Base-by-base conservation (phyloP, 2,888 invertebrate species). In the Petrolisthes manimaculis region DNA sequence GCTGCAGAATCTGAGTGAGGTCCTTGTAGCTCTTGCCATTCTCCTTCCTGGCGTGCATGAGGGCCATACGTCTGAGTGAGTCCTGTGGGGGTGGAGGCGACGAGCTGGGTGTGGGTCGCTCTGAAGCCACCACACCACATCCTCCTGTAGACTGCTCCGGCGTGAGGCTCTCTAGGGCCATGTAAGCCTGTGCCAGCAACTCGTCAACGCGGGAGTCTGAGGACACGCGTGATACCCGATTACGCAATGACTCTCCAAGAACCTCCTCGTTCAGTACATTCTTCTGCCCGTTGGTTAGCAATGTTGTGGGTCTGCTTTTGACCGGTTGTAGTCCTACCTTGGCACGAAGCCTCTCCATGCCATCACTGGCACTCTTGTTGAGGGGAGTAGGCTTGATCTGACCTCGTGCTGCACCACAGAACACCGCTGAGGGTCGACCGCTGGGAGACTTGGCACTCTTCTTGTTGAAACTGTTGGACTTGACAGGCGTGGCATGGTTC, bases 291-390 rank as follows among this genome's bases (percentile, higher is more conserved):
- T 56, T 53, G 9, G 9, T 56, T 6, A 61, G 81, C 56, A 61
- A 18, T 9, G 56, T 24, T 5, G 51, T 24, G 21, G 9, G 37
- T 53, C 55, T 83, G 5, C 56, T 67, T 18, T 86, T 86, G 14
- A 24, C 55, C 0, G 56, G 37, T 5, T 56, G 6, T 56, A 78
- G 55, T 14, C 83, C 87, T 9, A 56, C 67, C 54, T 56, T 88
- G 74, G 37, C 78, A 67, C 84, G 77, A 8, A 85, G 83, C 14
- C 89, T 78, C 84, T 90, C 89, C 55, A 87, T 87, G 71, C 90
- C 90, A 53, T 90, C 90, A 67, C 90, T 90, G 85, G 90, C 90
- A 69, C 90, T 90, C 87, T 90, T 90, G 71, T 90, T 90, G n/a
- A 89, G 83, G n/a, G 90, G 90, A 37, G 83, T 67, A n/a, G 90